Evolutionary conservation across 2,797 vertebrate species (phyloP).

Genomic region (Esox masquinongy): DNA sequence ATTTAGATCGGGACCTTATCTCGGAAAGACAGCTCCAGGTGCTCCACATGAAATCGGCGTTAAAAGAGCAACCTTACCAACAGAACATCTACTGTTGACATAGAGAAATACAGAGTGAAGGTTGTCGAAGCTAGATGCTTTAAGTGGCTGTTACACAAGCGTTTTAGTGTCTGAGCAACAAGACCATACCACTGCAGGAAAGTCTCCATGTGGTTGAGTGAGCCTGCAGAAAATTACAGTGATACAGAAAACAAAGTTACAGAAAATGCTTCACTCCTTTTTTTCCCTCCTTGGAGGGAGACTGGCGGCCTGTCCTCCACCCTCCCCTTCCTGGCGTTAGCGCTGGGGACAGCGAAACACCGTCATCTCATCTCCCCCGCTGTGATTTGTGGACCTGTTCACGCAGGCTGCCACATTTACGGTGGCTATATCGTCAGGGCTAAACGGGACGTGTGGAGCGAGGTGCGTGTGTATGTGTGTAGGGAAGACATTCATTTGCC

Average conservation of each 20-base stretch:
- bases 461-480: constrained; percentile 59
- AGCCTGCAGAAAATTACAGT: constrained; percentile 35
- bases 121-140: constrained; percentile 52
- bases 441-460: constrained; percentile 63
- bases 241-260: constrained; percentile 42
- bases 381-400: constrained; percentile 75
- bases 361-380: constrained; percentile 51
- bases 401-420: constrained; percentile 71
- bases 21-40: constrained; percentile 41
- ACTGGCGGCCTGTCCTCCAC: constrained; percentile 68
- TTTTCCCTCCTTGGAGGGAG: constrained; percentile 39
- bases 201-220: constrained; percentile 17
- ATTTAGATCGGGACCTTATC: constrained; percentile 54
- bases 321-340: constrained; percentile 34
- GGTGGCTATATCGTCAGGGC: constrained; percentile 62
- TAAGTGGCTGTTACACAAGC: constrained; percentile 25
- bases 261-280: constrained; percentile 35
- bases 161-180: constrained; percentile 26
- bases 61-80: constrained; percentile 56
- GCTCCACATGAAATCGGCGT: constrained; percentile 62
- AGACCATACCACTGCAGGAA: not conserved
- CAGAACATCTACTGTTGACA: constrained; percentile 18
- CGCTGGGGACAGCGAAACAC: constrained; percentile 41
- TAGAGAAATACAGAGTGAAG: constrained; percentile 33
- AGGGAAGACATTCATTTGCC: constrained; percentile 78